Evolutionary conservation across 2,888 invertebrate species (phyloP).

Genomic region (Meghimatium bilineatum): DNA sequence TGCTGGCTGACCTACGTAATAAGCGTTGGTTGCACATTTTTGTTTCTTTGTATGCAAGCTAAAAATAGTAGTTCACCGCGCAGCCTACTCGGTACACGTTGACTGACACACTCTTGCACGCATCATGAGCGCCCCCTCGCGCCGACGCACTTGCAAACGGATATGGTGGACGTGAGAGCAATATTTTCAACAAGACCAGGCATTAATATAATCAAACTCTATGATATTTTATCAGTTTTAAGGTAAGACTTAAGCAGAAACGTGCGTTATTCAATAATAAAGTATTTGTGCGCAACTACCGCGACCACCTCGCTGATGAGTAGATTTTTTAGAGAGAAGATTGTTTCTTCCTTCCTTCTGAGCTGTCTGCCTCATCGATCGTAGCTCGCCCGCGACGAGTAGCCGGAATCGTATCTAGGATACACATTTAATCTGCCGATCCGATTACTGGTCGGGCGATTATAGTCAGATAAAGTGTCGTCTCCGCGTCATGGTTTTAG

Average conservation of each 20-base stretch:
- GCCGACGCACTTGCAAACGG: slow-evolving; percentile 50
- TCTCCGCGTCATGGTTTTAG: neutral
- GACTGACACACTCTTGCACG: slow-evolving; percentile 49
- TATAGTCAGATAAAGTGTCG: neutral
- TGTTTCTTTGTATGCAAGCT: slow-evolving; percentile 41
- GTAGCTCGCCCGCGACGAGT: slow-evolving; percentile 3
- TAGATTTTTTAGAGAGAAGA: neutral
- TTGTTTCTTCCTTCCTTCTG: slow-evolving; percentile 32
- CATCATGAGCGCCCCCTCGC: slow-evolving; percentile 47
- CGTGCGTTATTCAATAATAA: neutral
- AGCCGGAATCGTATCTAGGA: neutral
- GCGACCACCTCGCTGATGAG: neutral
- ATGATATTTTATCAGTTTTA: neutral
- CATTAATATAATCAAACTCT: neutral
- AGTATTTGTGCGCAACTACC: neutral
- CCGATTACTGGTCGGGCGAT: slow-evolving; percentile 3
- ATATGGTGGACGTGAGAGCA: slow-evolving; percentile 39
- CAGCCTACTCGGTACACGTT: slow-evolving; percentile 37
- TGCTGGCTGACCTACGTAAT: slow-evolving; percentile 29
- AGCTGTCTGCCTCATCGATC: slow-evolving; percentile 1
- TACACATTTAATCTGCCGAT: neutral
- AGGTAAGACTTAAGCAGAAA: slow-evolving; percentile 15
- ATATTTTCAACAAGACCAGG: slow-evolving; percentile 5
- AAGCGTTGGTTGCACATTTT: slow-evolving; percentile 25
- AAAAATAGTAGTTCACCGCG: slow-evolving; percentile 25